Percentiles rank a stretch among this genome's conserved stretches.
Evolutionary conservation across 2,797 vertebrate species (phyloP).

Genomic region (Acanthornis magna): DNA sequence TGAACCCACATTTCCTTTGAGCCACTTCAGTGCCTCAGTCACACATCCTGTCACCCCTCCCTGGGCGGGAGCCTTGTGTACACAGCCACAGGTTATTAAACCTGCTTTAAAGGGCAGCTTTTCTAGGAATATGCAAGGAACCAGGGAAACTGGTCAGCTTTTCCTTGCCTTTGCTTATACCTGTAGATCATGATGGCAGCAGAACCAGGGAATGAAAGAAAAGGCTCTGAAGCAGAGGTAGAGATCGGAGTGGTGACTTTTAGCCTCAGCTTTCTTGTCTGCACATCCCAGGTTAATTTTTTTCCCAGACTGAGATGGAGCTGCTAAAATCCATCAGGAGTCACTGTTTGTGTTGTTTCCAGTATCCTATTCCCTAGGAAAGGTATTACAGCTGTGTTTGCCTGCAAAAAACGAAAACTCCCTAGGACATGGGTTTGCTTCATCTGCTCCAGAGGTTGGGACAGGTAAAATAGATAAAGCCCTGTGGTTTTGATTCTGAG

Average conservation of each 20-base stretch:
- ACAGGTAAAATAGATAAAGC: not conserved
- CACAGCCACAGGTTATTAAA: not conserved
- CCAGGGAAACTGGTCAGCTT: not conserved
- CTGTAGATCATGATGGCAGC: not conserved
- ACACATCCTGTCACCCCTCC: not conserved
- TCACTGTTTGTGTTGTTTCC: not conserved
- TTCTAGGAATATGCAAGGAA: not conserved
- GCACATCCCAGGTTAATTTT: not conserved
- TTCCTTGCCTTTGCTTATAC: not conserved
- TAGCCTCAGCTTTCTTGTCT: not conserved
- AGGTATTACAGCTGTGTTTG: not conserved
- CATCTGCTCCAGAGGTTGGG: not conserved
- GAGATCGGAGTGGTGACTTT: not conserved
- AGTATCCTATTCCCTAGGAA: not conserved
- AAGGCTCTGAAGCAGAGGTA: not conserved
- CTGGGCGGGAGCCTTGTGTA: not conserved
- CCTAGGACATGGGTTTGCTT: not conserved
- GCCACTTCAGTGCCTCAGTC: not conserved
- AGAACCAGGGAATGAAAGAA: not conserved
- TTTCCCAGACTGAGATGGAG: not conserved
- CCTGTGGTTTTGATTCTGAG: not conserved
- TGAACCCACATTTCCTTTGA: conserved; percentile 26
- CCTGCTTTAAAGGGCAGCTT: not conserved
- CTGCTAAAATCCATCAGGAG: not conserved
- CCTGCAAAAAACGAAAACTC: not conserved